Evolutionary conservation across 2,888 invertebrate genomes (phyloP).

Genomic region (Chymomyza fuscimana): DNA sequence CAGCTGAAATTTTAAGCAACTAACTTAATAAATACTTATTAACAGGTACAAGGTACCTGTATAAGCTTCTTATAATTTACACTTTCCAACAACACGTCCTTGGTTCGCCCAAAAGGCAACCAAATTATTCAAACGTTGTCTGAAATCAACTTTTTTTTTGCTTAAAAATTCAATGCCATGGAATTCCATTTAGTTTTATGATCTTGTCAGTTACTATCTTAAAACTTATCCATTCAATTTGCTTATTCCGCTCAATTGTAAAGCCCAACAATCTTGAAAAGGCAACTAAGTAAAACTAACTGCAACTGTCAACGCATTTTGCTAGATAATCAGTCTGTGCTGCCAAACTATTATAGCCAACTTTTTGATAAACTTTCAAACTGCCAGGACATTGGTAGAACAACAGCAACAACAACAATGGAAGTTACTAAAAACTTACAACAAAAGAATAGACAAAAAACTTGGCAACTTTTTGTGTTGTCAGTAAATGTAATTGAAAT

Average conservation of each 20-base stretch:
- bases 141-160: conserved; percentile 2
- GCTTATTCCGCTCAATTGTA: conserved; percentile 26
- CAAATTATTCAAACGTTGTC: too few species aligned
- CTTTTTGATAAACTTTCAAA: conserved; percentile 42
- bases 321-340: conserved; percentile 34
- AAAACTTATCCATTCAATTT: neutral
- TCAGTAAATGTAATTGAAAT: conserved; percentile 69
- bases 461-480: conserved; percentile 33
- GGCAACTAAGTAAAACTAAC: conserved; percentile 11
- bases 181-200: conserved; percentile 10
- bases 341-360: conserved; percentile 13
- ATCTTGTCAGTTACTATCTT: neutral
- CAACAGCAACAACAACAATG: conserved; percentile 20
- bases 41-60: too few species aligned
- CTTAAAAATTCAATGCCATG: conserved; percentile 25
- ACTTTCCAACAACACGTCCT: too few species aligned
- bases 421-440: neutral
- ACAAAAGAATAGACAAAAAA: conserved; percentile 7
- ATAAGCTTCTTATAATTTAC: too few species aligned
- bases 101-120: too few species aligned
- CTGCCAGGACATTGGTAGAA: conserved; percentile 16
- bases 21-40: too few species aligned
- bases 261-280: conserved; percentile 22
- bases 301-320: conserved; percentile 44
- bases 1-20: too few species aligned